Percentiles rank a stretch among this genome's conserved stretches.
phyloP scores from a whole-genome alignment of 2,797 vertebrate genomes.

The Sebastiscus tertius region DNA sequence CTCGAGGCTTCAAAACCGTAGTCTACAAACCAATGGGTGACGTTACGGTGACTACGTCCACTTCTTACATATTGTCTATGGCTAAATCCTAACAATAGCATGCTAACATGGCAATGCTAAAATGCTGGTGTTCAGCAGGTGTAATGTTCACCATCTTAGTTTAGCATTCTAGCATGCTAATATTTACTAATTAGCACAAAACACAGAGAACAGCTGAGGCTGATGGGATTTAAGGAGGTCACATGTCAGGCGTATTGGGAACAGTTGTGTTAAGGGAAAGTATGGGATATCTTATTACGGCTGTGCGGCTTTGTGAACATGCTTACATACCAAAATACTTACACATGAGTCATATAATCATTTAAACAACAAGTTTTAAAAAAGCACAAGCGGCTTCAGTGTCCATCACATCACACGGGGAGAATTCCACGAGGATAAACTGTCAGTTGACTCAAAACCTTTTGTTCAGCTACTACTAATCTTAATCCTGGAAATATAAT shows the following conservation, averaged over 20 bases:
- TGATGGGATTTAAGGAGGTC: background rate
- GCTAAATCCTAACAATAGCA: background rate
- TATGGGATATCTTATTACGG: background rate
- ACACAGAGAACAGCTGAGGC: background rate
- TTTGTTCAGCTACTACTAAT: constrained; percentile 49
- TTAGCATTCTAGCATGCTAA: background rate
- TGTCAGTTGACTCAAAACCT: constrained; percentile 43
- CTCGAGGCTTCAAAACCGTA: no score
- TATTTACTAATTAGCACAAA: background rate
- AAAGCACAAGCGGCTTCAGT: constrained; percentile 14
- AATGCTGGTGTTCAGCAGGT: background rate
- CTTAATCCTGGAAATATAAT: constrained; percentile 57
- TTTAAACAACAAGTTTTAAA: constrained; percentile 20
- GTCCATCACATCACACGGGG: constrained; percentile 35
- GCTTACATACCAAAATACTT: constrained; percentile 4
- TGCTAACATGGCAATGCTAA: background rate
- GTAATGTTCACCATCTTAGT: background rate
- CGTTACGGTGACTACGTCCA: background rate
- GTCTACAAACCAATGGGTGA: no score
- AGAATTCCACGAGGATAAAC: constrained; percentile 71
- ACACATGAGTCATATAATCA: constrained; percentile 6
- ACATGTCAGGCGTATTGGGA: background rate
- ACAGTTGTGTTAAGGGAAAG: background rate
- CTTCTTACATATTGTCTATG: no score
- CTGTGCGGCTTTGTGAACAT: constrained; percentile 3